Conservation (phyloP, 1,140 invertebrate species). For the Ericerus pela region DNA sequence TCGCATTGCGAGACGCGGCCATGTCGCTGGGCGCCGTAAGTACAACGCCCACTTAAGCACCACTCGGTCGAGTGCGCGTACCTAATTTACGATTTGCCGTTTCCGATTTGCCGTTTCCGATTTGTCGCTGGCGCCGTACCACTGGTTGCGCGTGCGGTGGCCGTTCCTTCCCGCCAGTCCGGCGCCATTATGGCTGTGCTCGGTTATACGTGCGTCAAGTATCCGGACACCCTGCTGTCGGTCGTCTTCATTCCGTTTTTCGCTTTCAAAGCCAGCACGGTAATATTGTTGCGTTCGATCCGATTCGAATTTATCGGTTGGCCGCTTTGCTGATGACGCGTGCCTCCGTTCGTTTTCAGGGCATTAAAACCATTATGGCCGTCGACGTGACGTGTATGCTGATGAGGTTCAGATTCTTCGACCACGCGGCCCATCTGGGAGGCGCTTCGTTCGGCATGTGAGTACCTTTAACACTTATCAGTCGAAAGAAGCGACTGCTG, state of each 20-base stretch:
- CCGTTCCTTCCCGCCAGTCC: conserved; percentile 46
- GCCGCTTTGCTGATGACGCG: too few species aligned
- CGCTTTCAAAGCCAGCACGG: conserved; percentile 66
- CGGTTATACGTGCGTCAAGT: conserved; percentile 69
- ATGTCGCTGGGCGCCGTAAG: conserved; percentile 83
- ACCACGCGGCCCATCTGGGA: conserved; percentile 95
- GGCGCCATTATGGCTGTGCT: conserved; percentile 85
- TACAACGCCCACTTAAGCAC: too few species aligned
- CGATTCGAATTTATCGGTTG: conserved; percentile 17
- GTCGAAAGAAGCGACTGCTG: too few species aligned
- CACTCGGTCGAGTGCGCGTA: too few species aligned
- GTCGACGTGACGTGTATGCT: conserved; percentile 68
- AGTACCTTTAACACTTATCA: too few species aligned
- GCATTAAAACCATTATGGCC: conserved; percentile 68
- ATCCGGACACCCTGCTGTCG: conserved; percentile 68
- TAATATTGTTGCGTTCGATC: too few species aligned
- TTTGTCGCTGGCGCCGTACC: background rate
- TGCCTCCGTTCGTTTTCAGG: conserved; percentile 47
- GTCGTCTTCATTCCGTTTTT: conserved; percentile 81
- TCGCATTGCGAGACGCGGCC: conserved; percentile 42
- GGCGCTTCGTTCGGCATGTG: conserved; percentile 84
- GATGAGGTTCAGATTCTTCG: conserved; percentile 81
- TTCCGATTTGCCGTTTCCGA: too few species aligned
- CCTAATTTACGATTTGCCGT: too few species aligned
- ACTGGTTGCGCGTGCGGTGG: background rate